Base-by-base conservation (phyloP, 2,888 invertebrate species). In the Argyresthia goedartella region DNA sequence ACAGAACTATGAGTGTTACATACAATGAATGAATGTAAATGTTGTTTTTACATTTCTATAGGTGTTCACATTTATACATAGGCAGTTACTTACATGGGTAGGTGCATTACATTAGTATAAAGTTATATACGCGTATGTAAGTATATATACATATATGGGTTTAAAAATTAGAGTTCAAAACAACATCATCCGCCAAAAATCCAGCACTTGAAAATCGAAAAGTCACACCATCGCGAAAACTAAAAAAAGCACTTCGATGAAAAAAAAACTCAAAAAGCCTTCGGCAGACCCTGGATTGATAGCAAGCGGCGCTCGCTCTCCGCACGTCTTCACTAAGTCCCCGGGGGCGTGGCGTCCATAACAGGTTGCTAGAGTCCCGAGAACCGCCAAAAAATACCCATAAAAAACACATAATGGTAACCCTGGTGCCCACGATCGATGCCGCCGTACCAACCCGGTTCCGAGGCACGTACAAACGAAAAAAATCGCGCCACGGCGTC, bases 361-460 rank as follows among this genome's bases (percentile, higher is more conserved):
- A 85, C 86, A 81, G 84, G 85, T 85, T 85, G 81, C 78, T 68
- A 77, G 76, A 78, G 79, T 71, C 74, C 74, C 62, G 70, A 70
- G 74, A 64, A 72, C 76, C 79, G 79, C 81, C 84, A 82, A 86
- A 86, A 85, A 85, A 82, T 84, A 81, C 71, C 79, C 80, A 85
- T 84, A 82, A 84, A 85, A 85, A 81, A 85, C 78, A 81, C 75
- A 76, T 86, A 85, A 86, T 86, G 81, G 84, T 74, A 77, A 76
- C 76, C 73, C 73, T 73, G 77, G 73, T 73, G 73, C 72, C 73
- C 59, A 67, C 81, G 76, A 86, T 86, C 86, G 82, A 86, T 85
- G 66, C 70, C 61, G 62, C 64, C 64, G 73, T 79, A 70, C 85
- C 86, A 86, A 85, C 85, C 82, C 77, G 75, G 67, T 64, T 65